These are phyloP conservation scores for Eupleurogrammus muticus DNA, from an alignment of 2,797 vertebrate species.

Conservation along the genomic window DNA sequence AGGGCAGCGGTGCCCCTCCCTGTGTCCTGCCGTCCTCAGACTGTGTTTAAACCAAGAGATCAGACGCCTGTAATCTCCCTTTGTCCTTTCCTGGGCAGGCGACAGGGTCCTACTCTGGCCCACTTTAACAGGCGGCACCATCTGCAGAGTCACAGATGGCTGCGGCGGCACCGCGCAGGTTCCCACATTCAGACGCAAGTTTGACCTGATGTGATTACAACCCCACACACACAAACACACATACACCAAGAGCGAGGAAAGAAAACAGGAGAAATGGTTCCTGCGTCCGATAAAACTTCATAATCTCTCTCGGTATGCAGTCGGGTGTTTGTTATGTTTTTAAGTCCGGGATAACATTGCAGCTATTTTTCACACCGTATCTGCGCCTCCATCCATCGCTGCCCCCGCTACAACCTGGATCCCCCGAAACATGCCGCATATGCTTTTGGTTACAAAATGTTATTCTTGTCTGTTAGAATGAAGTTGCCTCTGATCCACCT, in stretches of 20 bases:
- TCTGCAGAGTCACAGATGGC: conserved; percentile 81
- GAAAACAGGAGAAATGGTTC: conserved; percentile 45
- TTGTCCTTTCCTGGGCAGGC: conserved; percentile 69
- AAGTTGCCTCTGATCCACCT: conserved; percentile 63
- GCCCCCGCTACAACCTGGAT: conserved; percentile 25
- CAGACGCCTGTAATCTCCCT: conserved; percentile 82
- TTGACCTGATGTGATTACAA: conserved; percentile 64
- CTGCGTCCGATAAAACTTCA: conserved; percentile 56
- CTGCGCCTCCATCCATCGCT: conserved; percentile 33
- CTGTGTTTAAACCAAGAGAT: conserved; percentile 74
- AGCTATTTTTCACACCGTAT: conserved; percentile 53
- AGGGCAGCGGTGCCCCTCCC: conserved; percentile 57
- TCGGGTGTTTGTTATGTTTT: conserved; percentile 61
- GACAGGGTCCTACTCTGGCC: conserved; percentile 69
- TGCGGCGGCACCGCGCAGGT: conserved; percentile 45
- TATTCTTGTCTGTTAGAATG: conserved; percentile 49
- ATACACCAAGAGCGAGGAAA: neutral
- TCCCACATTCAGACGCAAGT: conserved; percentile 57
- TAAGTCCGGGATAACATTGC: conserved; percentile 54
- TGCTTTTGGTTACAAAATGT: conserved; percentile 68
- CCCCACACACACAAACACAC: conserved; percentile 17
- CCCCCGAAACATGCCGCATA: conserved; percentile 51
- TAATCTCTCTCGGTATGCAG: conserved; percentile 56
- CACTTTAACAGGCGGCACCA: conserved; percentile 72
- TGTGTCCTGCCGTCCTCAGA: conserved; percentile 62